Percentiles rank a stretch among this genome's conserved stretches.
These are phyloP conservation scores for Ictalurus punctatus DNA, from an alignment of 2,113 vertebrate genomes.

Conservation along the genomic window DNA sequence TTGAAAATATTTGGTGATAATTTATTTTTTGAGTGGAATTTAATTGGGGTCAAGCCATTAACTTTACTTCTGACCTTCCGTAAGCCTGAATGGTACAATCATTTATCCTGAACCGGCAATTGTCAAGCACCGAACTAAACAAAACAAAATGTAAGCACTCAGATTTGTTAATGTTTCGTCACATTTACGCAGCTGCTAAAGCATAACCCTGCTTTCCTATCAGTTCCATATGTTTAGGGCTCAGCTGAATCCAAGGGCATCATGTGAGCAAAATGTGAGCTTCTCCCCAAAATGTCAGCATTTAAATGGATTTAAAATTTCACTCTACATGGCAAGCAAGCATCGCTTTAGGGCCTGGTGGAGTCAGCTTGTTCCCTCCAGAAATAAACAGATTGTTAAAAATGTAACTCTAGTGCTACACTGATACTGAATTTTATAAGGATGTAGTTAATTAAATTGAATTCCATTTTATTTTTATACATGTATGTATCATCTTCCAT, in stretches of 20 bases:
- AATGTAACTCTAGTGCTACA: background rate
- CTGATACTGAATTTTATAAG: background rate
- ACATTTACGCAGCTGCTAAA: background rate
- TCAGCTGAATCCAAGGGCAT: background rate
- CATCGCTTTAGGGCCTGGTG: background rate
- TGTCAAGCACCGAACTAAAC: background rate
- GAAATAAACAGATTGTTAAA: background rate
- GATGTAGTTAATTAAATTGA: background rate
- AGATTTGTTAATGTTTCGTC: background rate
- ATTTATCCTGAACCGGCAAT: background rate
- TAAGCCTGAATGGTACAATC: background rate
- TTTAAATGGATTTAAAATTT: background rate
- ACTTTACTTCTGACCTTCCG: background rate
- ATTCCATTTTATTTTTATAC: background rate
- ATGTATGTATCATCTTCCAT: too few species aligned
- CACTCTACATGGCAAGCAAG: background rate
- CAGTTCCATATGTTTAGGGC: background rate
- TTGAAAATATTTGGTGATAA: background rate
- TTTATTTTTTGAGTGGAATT: background rate
- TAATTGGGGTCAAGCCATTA: background rate
- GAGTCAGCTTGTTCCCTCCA: background rate
- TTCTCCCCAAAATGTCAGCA: slow-evolving; percentile 11
- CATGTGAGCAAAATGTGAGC: background rate
- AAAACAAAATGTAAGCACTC: background rate
- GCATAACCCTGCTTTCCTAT: background rate